These are phyloP conservation scores for Saguinus midas DNA, from an alignment of 2,113 vertebrate genomes.

Conservation along the genomic window DNA sequence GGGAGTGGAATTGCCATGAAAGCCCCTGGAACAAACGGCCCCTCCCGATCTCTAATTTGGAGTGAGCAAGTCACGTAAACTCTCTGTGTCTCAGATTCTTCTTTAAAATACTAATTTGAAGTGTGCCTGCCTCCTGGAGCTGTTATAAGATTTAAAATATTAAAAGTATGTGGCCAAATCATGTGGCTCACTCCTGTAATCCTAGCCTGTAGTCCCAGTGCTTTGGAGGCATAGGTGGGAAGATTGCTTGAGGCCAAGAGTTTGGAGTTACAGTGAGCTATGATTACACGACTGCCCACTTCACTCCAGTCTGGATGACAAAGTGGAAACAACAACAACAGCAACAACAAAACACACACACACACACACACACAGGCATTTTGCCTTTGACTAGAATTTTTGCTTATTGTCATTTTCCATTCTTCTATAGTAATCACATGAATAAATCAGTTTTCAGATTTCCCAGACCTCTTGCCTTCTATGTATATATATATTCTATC, in stretches of 20 bases:
- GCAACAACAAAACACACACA: no score
- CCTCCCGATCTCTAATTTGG: rapidly evolving
- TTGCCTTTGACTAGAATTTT: background rate
- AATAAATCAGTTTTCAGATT: background rate
- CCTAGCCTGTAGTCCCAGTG: no score
- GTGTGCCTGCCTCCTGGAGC: background rate
- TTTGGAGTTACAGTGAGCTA: no score
- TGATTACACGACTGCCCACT: no score
- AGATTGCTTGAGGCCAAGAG: no score
- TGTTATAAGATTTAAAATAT: background rate
- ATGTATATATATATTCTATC: background rate
- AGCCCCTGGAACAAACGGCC: background rate
- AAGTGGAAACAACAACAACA: no score
- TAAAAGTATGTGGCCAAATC: background rate
- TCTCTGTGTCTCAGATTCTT: background rate
- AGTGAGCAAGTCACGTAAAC: background rate
- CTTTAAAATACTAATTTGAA: background rate
- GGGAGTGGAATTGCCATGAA: background rate
- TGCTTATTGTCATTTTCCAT: background rate
- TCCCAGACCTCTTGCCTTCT: background rate
- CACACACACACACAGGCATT: background rate
- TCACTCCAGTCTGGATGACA: no score
- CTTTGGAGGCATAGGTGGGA: no score
- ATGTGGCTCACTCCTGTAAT: no score
- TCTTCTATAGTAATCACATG: no score